phyloP scores from a whole-genome alignment of 2,888 invertebrate genomes.

The Rhagium mordax region DNA sequence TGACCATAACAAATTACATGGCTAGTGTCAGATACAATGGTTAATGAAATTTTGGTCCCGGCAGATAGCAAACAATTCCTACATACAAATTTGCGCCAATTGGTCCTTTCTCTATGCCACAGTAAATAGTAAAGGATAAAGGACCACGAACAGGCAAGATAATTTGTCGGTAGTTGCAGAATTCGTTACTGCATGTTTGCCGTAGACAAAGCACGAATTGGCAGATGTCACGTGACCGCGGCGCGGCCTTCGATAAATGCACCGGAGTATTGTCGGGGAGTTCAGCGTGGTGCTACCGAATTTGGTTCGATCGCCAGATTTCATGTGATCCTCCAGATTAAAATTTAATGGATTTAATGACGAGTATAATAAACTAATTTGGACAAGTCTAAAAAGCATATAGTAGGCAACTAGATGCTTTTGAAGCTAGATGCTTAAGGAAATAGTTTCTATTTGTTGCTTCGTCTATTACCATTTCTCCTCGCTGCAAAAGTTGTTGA shows the following conservation, averaged over 20 bases:
- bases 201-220: slow-evolving; percentile 26
- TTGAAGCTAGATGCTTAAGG: too few species aligned
- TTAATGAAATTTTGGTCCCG: slow-evolving; percentile 47
- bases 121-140: slow-evolving; percentile 27
- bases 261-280: slow-evolving; percentile 10
- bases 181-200: slow-evolving; percentile 31
- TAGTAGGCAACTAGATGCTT: too few species aligned
- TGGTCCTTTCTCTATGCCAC: slow-evolving; percentile 34
- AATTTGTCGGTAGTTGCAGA: slow-evolving; percentile 31
- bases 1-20: slow-evolving; percentile 37
- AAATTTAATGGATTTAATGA: too few species aligned
- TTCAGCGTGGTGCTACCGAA: slow-evolving; percentile 4
- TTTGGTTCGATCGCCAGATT: not conserved
- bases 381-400: too few species aligned
- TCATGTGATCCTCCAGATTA: too few species aligned
- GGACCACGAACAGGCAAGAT: slow-evolving; percentile 24
- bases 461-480: not conserved
- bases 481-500: not conserved
- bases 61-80: slow-evolving; percentile 42
- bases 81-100: slow-evolving; percentile 42
- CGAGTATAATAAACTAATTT: too few species aligned
- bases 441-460: not conserved
- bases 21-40: slow-evolving; percentile 40
- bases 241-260: not conserved
- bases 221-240: slow-evolving; percentile 31